Conservation (phyloP, 2,797 vertebrate species). For the Falco columbarius region DNA sequence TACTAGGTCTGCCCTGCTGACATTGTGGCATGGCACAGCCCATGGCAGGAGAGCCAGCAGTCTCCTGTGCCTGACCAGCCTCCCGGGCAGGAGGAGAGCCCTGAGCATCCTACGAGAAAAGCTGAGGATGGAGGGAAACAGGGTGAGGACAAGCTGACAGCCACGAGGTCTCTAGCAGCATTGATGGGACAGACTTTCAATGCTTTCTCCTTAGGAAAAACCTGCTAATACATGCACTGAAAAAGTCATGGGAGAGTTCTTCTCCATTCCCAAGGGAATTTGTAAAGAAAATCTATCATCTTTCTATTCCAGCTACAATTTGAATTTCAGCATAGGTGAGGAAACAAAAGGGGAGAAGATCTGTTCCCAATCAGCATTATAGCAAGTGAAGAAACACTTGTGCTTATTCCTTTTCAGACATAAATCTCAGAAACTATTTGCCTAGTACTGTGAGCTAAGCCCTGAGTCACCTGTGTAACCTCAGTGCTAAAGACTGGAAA, state of each 20-base stretch:
- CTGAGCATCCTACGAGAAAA: background rate
- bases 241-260: background rate
- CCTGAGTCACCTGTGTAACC: fast-evolving
- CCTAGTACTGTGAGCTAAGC: background rate
- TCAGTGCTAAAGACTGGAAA: background rate
- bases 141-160: background rate
- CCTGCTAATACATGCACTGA: fast-evolving
- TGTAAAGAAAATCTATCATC: background rate
- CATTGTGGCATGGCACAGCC: fast-evolving
- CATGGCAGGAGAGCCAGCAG: fast-evolving
- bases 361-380: background rate
- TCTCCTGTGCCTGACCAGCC: background rate
- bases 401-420: background rate
- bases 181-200: background rate
- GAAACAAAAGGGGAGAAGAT: background rate
- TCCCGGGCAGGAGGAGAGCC: background rate
- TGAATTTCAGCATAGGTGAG: background rate
- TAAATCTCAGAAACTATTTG: background rate
- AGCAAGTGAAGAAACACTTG: background rate
- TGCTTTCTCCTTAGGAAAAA: background rate
- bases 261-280: background rate
- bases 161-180: background rate
- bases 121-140: background rate
- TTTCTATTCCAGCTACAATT: background rate
- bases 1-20: fast-evolving